Percentiles rank a stretch among this genome's conserved stretches.
Evolutionary conservation across 2,113 vertebrate genomes (phyloP).

Genomic region (Cephalopterus ornatus): DNA sequence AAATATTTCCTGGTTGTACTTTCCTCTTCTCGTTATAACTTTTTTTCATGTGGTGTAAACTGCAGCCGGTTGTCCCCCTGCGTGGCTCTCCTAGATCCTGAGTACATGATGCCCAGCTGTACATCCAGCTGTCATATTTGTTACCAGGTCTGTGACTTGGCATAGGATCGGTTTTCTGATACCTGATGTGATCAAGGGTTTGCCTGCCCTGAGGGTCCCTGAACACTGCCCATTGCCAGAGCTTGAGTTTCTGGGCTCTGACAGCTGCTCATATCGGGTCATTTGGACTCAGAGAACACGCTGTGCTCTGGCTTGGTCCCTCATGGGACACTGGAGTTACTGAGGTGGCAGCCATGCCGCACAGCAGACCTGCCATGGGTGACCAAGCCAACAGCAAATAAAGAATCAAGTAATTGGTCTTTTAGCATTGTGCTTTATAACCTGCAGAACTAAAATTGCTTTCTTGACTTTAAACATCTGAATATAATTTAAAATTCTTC

Average conservation of each 20-base stretch:
- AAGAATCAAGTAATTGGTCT: background rate
- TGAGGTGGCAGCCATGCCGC: background rate
- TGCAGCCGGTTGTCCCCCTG: background rate
- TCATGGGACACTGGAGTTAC: background rate
- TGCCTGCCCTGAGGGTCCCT: background rate
- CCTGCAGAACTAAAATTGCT: background rate
- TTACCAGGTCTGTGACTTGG: background rate
- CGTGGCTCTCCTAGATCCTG: accelerated
- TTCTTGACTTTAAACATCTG: background rate
- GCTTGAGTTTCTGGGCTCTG: background rate
- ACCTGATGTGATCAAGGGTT: background rate
- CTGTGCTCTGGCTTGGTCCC: background rate
- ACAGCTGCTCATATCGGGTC: background rate
- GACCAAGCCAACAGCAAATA: background rate
- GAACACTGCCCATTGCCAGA: background rate
- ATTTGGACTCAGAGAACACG: accelerated
- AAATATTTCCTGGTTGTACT: background rate
- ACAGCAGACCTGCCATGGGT: background rate
- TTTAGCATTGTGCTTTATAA: background rate
- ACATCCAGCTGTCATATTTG: background rate
- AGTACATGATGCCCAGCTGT: background rate
- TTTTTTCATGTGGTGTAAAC: background rate
- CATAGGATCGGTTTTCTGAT: background rate
- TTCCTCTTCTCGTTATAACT: background rate
- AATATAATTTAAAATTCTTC: background rate